These are phyloP conservation scores for Neoseiulus cucumeris DNA, from an alignment of 1,140 invertebrate genomes.

Conservation along the genomic window DNA sequence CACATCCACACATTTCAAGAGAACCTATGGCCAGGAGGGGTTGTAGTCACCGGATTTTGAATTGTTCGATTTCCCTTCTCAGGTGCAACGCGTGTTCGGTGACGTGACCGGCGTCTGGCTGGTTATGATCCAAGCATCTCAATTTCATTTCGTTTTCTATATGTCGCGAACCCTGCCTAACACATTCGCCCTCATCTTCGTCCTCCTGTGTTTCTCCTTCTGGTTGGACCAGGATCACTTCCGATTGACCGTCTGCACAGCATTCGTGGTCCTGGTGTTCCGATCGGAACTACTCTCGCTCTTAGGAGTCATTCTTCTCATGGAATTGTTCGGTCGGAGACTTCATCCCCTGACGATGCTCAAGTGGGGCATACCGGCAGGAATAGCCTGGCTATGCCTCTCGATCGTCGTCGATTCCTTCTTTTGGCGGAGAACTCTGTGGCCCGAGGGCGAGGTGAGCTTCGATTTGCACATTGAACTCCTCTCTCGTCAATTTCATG, in stretches of 20 bases:
- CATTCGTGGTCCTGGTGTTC: slow-evolving; percentile 17
- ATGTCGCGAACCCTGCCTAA: slow-evolving; percentile 82
- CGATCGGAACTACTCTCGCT: slow-evolving; percentile 28
- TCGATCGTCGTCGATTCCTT: slow-evolving; percentile 71
- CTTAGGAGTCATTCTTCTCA: slow-evolving; percentile 61
- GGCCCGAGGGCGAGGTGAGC: slow-evolving; percentile 74
- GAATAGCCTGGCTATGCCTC: slow-evolving; percentile 40
- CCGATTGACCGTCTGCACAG: slow-evolving; percentile 15
- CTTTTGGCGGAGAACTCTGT: slow-evolving; percentile 71
- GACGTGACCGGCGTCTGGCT: slow-evolving; percentile 55
- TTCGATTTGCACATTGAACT: background rate
- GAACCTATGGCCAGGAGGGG: no score
- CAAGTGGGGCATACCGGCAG: slow-evolving; percentile 36
- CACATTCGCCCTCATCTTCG: slow-evolving; percentile 74
- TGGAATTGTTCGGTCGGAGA: slow-evolving; percentile 42
- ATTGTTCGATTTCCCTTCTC: slow-evolving; percentile 24
- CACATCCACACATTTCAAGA: no score
- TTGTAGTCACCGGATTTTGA: no score
- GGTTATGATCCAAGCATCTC: slow-evolving; percentile 58
- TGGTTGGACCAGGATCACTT: slow-evolving; percentile 18
- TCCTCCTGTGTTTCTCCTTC: slow-evolving; percentile 36
- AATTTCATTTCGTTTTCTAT: slow-evolving; percentile 97
- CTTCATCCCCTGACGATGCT: slow-evolving; percentile 26
- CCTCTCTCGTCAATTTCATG: no score
- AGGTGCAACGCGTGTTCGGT: slow-evolving; percentile 47